These are phyloP conservation scores for Drosophila bocqueti DNA, from an alignment of 1,140 invertebrate genomes.

Conservation along the genomic window DNA sequence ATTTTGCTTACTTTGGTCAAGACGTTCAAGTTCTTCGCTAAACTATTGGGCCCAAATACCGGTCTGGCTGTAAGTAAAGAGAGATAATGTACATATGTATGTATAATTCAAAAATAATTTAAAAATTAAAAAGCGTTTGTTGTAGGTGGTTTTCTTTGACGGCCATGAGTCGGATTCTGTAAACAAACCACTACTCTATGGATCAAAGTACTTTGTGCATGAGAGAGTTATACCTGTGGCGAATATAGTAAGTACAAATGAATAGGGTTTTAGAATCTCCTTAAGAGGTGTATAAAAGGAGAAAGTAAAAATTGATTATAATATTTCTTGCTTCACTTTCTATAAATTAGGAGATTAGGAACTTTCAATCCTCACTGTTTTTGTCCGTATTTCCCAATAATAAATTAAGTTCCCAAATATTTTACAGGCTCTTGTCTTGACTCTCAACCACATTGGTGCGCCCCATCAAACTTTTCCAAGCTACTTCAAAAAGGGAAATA, in stretches of 20 bases:
- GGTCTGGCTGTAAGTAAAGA: slow-evolving; percentile 39
- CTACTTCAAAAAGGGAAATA: slow-evolving; percentile 13
- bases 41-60: background rate
- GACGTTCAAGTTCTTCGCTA: background rate
- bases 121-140: background rate
- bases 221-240: slow-evolving; percentile 1
- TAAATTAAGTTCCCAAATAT: background rate
- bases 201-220: slow-evolving; percentile 27
- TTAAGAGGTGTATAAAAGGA: too few relatives aligned
- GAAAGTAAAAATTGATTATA: too few relatives aligned
- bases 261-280: background rate
- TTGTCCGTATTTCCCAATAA: background rate
- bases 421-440: slow-evolving; percentile 18
- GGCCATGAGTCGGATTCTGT: slow-evolving; percentile 23
- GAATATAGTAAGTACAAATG: slow-evolving; percentile 24
- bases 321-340: too few relatives aligned
- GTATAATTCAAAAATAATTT: background rate
- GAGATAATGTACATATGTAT: too few relatives aligned
- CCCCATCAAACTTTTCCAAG: slow-evolving; percentile 41
- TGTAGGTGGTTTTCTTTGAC: slow-evolving; percentile 55
- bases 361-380: background rate
- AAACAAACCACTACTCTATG: slow-evolving; percentile 8
- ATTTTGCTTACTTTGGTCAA: slow-evolving; percentile 46
- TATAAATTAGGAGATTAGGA: too few relatives aligned
- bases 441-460: slow-evolving; percentile 50